A percentile compares a stretch with the other conserved stretches of the same genome.
These are phyloP conservation scores for Micromussa lordhowensis DNA, from an alignment of 92 coral and sea anemone species.

Conservation along the genomic window DNA sequence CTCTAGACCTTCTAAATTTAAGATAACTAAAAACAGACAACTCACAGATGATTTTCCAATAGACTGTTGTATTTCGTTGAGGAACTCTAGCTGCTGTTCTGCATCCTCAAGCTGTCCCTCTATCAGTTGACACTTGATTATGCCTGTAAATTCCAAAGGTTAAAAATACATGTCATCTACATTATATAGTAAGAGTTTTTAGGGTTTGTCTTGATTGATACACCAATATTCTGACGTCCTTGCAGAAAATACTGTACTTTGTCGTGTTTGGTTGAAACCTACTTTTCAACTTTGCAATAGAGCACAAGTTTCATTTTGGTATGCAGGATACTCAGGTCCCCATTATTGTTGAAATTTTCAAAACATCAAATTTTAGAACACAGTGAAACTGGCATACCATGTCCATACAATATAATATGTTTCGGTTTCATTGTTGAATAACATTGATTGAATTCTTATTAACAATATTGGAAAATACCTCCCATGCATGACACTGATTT, in stretches of 20 bases:
- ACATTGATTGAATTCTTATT: background rate
- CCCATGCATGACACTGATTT: background rate
- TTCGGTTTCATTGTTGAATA: too few species aligned
- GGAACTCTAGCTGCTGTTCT: constrained; percentile 96
- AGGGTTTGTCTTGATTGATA: too few species aligned
- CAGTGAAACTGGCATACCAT: background rate
- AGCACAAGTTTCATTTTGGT: background rate
- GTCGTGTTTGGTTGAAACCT: background rate
- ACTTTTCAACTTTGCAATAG: too few species aligned
- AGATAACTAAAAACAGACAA: background rate
- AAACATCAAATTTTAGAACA: too few species aligned
- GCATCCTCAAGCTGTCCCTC: constrained; percentile 98
- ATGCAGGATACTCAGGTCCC: background rate
- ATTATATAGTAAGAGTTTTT: too few species aligned
- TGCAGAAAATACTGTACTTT: background rate
- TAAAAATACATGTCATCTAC: background rate
- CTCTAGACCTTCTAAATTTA: background rate
- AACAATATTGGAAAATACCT: background rate
- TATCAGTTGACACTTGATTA: constrained; percentile 94
- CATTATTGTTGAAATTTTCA: too few species aligned
- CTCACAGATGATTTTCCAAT: constrained; percentile 99
- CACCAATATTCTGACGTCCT: background rate
- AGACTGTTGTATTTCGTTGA: constrained; percentile 96
- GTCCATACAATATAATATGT: background rate
- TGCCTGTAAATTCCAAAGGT: constrained; percentile 62